Conservation (phyloP, 2,888 invertebrate genomes). For the Sussaba pulchella region DNA sequence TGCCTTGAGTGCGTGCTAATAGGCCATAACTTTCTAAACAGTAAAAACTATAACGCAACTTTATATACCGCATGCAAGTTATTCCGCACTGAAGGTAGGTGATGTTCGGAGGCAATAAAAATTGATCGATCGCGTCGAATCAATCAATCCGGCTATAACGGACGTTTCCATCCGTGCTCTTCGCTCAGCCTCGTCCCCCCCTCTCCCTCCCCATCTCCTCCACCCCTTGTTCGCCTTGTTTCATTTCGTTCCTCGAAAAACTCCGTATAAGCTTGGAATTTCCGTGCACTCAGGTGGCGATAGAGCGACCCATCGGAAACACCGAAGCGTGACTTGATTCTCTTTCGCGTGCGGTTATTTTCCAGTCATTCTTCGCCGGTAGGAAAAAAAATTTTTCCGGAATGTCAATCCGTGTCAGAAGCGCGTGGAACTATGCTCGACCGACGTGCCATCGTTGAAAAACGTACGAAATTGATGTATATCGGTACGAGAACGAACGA, state of each 20-base stretch:
- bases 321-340: conserved; percentile 30
- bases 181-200: not conserved
- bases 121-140: conserved; percentile 53
- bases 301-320: not conserved
- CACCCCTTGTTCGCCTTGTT: not conserved
- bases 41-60: conserved; percentile 20
- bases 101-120: conserved; percentile 48
- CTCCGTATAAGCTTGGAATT: conserved; percentile 14
- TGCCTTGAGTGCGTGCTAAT: not conserved
- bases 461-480: conserved; percentile 21
- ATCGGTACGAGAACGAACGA: conserved; percentile 30
- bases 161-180: conserved; percentile 43
- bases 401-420: conserved; percentile 47
- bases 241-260: conserved; percentile 1
- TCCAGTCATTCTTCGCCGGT: not conserved
- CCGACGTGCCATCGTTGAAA: conserved; percentile 9
- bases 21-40: not conserved
- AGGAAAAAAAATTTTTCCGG: conserved; percentile 1
- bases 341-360: not conserved
- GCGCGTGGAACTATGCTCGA: conserved; percentile 21
- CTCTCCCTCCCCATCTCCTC: not conserved
- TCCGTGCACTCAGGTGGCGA: not conserved
- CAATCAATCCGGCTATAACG: conserved; percentile 46
- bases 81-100: conserved; percentile 21
- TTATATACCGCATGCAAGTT: conserved; percentile 6